A percentile compares a stretch with the other conserved stretches of the same genome.
These are phyloP conservation scores for Lutjanus campechanus DNA, from an alignment of 2,797 vertebrate genomes.

Conservation along the genomic window DNA sequence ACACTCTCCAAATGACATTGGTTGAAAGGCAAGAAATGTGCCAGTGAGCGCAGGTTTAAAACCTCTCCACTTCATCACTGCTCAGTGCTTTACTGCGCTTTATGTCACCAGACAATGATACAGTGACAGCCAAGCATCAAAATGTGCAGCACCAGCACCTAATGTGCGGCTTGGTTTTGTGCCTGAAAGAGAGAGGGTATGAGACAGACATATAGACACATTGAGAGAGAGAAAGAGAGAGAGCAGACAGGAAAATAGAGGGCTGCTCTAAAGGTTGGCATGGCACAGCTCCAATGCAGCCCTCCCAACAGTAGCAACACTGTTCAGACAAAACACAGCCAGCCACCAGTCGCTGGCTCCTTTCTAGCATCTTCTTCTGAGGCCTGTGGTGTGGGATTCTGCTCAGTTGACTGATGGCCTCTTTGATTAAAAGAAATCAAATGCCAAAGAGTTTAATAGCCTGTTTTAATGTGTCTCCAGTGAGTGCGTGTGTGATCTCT, in stretches of 20 bases:
- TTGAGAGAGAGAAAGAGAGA: slow-evolving; percentile 10
- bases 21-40: slow-evolving; percentile 80
- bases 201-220: slow-evolving; percentile 60
- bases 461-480: slow-evolving; percentile 68
- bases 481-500: slow-evolving; percentile 57
- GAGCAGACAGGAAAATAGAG: slow-evolving; percentile 9
- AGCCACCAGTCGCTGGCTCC: slow-evolving; percentile 53
- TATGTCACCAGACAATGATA: slow-evolving; percentile 81
- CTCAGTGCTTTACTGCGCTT: slow-evolving; percentile 77
- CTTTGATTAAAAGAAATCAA: slow-evolving; percentile 80
- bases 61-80: slow-evolving; percentile 77
- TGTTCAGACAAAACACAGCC: slow-evolving; percentile 65
- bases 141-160: slow-evolving; percentile 80
- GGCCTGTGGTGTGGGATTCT: slow-evolving; percentile 48
- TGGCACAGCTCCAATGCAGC: slow-evolving; percentile 57
- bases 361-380: slow-evolving; percentile 52
- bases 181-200: slow-evolving; percentile 60
- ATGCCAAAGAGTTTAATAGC: slow-evolving; percentile 76
- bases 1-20: slow-evolving; percentile 81
- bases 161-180: slow-evolving; percentile 73
- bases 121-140: slow-evolving; percentile 79
- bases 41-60: slow-evolving; percentile 79
- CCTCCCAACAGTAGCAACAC: slow-evolving; percentile 51
- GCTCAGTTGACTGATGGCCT: slow-evolving; percentile 74
- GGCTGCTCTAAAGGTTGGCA: slow-evolving; percentile 58